These are phyloP conservation scores for Eledone cirrhosa DNA, from an alignment of 2,888 invertebrate species.

Conservation along the genomic window DNA sequence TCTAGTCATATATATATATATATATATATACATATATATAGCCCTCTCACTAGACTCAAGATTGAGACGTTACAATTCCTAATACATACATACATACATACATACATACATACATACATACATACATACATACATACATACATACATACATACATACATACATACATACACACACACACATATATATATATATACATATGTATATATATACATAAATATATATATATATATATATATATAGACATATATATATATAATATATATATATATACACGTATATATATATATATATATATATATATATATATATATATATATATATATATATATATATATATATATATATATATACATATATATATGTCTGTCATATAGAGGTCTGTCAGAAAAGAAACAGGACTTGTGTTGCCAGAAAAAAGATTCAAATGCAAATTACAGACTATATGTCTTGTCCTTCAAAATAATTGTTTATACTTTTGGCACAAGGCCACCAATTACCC, in stretches of 20 bases:
- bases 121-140: neutral
- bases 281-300: neutral
- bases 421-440: too few relatives aligned
- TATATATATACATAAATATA: neutral
- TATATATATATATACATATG: neutral
- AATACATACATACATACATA: neutral
- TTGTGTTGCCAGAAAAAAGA: too few relatives aligned
- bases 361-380: too few relatives aligned
- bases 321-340: too few relatives aligned
- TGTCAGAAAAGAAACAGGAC: too few relatives aligned
- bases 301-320: too few relatives aligned
- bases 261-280: neutral
- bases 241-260: neutral
- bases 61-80: too few relatives aligned
- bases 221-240: neutral
- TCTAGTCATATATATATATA: constrained; percentile 6
- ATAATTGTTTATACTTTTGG: too few relatives aligned
- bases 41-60: neutral
- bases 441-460: too few relatives aligned
- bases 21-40: neutral
- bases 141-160: neutral
- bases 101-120: constrained; percentile 6
- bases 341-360: too few relatives aligned
- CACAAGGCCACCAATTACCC: too few relatives aligned
- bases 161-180: neutral